Conservation (phyloP, 2,888 invertebrate species). For the Orthonychiurus folsomi region DNA sequence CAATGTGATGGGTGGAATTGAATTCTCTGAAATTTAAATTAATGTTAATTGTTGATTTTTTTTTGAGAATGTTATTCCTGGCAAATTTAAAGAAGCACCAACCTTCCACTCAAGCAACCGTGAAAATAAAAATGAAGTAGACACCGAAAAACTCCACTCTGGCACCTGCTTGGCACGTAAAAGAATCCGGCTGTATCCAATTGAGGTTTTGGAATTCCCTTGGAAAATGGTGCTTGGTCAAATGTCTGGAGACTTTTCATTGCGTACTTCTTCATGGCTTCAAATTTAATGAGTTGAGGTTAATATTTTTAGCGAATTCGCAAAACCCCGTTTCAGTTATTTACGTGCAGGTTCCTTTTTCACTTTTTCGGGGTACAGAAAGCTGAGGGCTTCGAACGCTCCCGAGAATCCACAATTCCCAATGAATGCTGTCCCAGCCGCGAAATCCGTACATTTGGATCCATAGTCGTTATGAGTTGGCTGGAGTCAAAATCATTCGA, state of each 20-base stretch:
- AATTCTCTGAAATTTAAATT: slow-evolving; percentile 15
- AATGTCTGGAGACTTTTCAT: slow-evolving; percentile 22
- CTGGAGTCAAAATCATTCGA: not conserved
- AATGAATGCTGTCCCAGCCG: slow-evolving; percentile 20
- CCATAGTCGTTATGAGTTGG: too few species aligned
- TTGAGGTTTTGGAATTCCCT: slow-evolving; percentile 7
- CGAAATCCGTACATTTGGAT: slow-evolving; percentile 18
- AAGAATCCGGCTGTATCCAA: slow-evolving; percentile 25
- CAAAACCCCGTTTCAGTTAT: not conserved
- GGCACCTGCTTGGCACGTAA: slow-evolving; percentile 24
- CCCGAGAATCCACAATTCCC: slow-evolving; percentile 37
- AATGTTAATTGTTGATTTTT: not conserved
- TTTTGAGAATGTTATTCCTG: not conserved
- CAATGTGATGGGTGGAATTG: slow-evolving; percentile 21
- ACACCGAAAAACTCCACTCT: slow-evolving; percentile 11
- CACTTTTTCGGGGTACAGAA: slow-evolving; percentile 16
- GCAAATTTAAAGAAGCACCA: too few species aligned
- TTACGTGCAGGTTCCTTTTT: not conserved
- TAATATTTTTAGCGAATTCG: not conserved
- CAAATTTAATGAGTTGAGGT: not conserved
- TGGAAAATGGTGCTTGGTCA: slow-evolving; percentile 28
- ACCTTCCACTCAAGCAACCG: slow-evolving; percentile 22
- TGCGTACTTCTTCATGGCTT: too few species aligned
- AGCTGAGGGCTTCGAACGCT: slow-evolving; percentile 31
- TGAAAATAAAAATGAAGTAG: slow-evolving; percentile 31